Evolutionary conservation across 2,888 invertebrate species (phyloP), one percentile per base, ranked within the genome.

Genomic region (Hirtodrosophila confusa): DNA sequence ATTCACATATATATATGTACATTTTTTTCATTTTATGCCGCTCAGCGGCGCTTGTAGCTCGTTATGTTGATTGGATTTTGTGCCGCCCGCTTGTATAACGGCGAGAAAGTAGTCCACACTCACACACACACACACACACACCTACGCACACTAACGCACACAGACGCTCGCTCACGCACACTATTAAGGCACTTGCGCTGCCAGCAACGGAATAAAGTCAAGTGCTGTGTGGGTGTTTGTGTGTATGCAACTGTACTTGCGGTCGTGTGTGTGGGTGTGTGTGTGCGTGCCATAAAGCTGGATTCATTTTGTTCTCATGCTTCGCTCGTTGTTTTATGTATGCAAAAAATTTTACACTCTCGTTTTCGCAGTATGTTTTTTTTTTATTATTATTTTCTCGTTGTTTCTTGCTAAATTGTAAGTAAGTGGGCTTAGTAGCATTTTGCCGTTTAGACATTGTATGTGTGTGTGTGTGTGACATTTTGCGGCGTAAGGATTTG

Each of bases 61-160:
- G 86, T 87, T 87, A 87, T 87, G 88, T 80, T 87, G 87, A 87
- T 87, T 87, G 87, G 88, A 87, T 87, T 88, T 88, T 85, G 79
- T 77, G 82, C 82, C 73, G 82, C 79, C 80, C 84, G 86, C 84
- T 72, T 74, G 73, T 74, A 58, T 53, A 61, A 58, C 72, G 65
- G 80, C 84, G 69, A 65, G 82, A 86, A 86, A 82, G 82, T 82
- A 82, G 82, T 86, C 63, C 82, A 80, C 78, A 71, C 69, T 64
- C 63, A 53, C 47, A 58, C 44, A 48, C 37, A 55, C 39, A 53
- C 50, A 54, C 45, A 44, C 62, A 40, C 31, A 49, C 24, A 44
- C 48, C 6, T 17, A 60, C 47, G 31, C 31, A 27, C 44, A n/a
- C 44, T 45, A 27, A 39, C 61, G 41, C 60, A 75, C 31, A 35